Conservation (phyloP, 1,140 invertebrate species). For the Calephelis virginiensis region DNA sequence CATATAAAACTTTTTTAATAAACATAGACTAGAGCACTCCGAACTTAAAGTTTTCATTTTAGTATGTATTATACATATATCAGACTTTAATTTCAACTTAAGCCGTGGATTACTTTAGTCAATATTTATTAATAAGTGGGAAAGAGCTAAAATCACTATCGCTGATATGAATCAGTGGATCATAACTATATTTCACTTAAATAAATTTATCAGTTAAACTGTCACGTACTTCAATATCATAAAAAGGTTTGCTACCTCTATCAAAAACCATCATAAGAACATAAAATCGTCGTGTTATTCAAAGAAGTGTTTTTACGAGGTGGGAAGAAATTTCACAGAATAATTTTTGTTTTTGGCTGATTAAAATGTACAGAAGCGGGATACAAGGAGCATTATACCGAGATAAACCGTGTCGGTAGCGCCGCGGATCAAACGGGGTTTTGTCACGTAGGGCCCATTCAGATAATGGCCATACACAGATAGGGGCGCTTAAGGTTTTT, state of each 20-base stretch:
- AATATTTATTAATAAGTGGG: too few relatives aligned
- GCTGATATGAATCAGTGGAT: too few relatives aligned
- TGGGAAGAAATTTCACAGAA: slow-evolving; percentile 66
- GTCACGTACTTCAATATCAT: background rate
- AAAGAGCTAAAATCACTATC: too few relatives aligned
- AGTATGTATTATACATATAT: too few relatives aligned
- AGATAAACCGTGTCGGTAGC: slow-evolving; percentile 61
- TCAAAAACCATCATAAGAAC: background rate
- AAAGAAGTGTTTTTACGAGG: slow-evolving; percentile 44
- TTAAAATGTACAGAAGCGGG: slow-evolving; percentile 73
- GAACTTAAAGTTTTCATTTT: too few relatives aligned
- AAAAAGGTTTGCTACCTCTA: background rate
- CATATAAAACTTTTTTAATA: too few relatives aligned
- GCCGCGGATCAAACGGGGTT: slow-evolving; percentile 60
- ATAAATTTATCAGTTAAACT: background rate
- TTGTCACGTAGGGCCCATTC: slow-evolving; percentile 65
- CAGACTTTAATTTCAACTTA: too few relatives aligned
- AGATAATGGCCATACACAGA: slow-evolving; percentile 61
- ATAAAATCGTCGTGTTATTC: slow-evolving; percentile 3
- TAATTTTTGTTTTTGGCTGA: slow-evolving; percentile 56
- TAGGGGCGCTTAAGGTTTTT: slow-evolving; percentile 70
- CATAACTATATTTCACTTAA: too few relatives aligned
- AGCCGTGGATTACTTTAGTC: too few relatives aligned
- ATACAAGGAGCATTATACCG: slow-evolving; percentile 58
- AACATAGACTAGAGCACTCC: too few relatives aligned